Percentiles rank a stretch among this genome's conserved stretches.
Conservation (phyloP, 2,888 invertebrate species). For the Tigriopus californicus region DNA sequence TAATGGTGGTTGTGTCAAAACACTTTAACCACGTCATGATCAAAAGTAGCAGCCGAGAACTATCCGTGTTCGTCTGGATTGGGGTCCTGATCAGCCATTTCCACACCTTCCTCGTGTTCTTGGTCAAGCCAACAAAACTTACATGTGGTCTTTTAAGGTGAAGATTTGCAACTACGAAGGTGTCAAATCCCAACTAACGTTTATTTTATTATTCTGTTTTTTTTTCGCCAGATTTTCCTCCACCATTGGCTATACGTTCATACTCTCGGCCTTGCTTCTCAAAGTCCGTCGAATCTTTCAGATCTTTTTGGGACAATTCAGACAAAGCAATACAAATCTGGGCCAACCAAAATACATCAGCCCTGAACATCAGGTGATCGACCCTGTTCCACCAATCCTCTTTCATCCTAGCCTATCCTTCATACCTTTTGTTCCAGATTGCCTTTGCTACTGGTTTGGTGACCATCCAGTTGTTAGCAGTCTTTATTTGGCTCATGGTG, state of each 20-base stretch:
- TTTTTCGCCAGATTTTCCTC: not conserved
- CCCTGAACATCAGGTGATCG: not conserved
- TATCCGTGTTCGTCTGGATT: not conserved
- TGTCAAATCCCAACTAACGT: too few relatives aligned
- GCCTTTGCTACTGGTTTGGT: not conserved
- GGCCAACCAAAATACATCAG: not conserved
- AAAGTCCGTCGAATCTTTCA: not conserved
- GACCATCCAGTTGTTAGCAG: not conserved
- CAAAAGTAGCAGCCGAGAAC: not conserved
- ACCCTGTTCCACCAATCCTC: not conserved
- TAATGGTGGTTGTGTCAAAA: not conserved
- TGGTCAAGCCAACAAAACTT: not conserved
- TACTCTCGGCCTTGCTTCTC: not conserved
- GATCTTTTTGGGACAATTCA: conserved; percentile 1
- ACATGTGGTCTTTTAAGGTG: not conserved
- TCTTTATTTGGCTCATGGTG: not conserved
- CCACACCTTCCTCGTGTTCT: not conserved
- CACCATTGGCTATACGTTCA: not conserved
- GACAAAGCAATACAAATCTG: not conserved
- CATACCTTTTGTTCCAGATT: not conserved
- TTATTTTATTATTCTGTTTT: too few relatives aligned
- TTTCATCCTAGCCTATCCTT: too few relatives aligned
- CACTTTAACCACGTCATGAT: not conserved
- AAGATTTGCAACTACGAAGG: too few relatives aligned
- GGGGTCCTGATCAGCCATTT: conserved; percentile 1